Base-by-base conservation (phyloP, 2,888 invertebrate species). In the Hyposoter didymator region DNA sequence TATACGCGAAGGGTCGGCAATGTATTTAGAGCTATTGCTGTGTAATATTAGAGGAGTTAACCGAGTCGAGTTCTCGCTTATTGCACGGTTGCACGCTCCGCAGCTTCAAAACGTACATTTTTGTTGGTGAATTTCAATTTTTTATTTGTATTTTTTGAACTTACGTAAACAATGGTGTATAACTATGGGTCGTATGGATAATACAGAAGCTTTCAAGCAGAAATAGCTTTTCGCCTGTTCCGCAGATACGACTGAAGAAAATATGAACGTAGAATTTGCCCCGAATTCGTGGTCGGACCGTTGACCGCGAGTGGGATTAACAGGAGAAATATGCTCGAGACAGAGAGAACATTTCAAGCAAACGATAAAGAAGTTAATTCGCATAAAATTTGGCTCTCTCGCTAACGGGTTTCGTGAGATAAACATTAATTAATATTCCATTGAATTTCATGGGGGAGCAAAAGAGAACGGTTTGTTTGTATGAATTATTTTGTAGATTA, bases 361-460 rank as follows among this genome's bases (percentile, higher is more conserved):
- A 72, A 75, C 85, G 85, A 82, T 85, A 75, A 82, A 79, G 74
- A 85, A 83, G 83, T 83, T 82, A 82, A 83, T 85, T 79, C 83
- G 72, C 82, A 67, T 83, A 74, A 83, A 85, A 83, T 83, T 83
- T 39, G 74, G 45, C 67, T 52, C 32, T 81, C 80, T 39, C 39
- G 83, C 73, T 83, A 76, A 85, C 79, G 59, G 74, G 64, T 80
- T 85, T 81, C 80, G 76, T 69, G 83, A 83, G 83, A 83, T 83
- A 83, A 85, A 85, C 83, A 83, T 80, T 83, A 78, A 85, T 85
- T 85, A 85, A 85, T 85, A 83, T 85, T 85, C 83, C 83, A 83
- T 85, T 76, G 83, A 73, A 59, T 55, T 52, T 66, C 45, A 43
- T 67, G 75, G n/a, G 74, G 7, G 12, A 73, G 45, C 22, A n/a